Base-by-base conservation (phyloP, 1,140 invertebrate genomes). In the Orchestia grillus region DNA sequence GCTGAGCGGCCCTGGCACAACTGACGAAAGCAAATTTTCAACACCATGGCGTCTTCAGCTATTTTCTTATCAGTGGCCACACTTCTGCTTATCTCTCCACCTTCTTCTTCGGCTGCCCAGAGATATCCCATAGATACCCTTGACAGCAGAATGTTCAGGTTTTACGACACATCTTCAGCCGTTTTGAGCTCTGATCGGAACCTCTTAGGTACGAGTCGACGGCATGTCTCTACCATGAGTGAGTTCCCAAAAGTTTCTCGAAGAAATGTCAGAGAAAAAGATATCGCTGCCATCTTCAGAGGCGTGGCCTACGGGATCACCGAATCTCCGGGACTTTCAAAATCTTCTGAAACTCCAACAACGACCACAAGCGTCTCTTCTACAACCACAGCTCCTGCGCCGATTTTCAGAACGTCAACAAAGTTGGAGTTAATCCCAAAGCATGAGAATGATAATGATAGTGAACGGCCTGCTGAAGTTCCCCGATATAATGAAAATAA, bases 251-350 rank as follows among this genome's bases (percentile, higher is more conserved):
- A 94, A 94, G 43, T 94, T 44, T 94, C 92, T 0, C 43, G 92
- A 94, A 94, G 92, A 94, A 94, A 94, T 40, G 92, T 94, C 36
- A 94, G 92, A 94, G 92, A 94, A 45, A 94, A 94, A 47, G 92
- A 96, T 45, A 96, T 96, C 44, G 96, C 96, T 11, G 96, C 96
- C 0, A 96, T 96, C 0, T 96, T 96, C 28, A 96, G 53, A 91
- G 96, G 90, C 19, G 87, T 96, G 41, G 96, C 96, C 42, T 96
- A 96, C 28, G 96, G 96, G 36, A 91, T 92, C 77, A 96, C 96
- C 28, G 77, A 88, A 42, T 91, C 87, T 96, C 57, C 96, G 0
- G 90, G 8, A 42, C 42, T 43, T 15, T 45, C 96, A 23, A 91
- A 43, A 87, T n/a, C 87, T 16, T 42, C 87, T 41, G n/a, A 87